Base-by-base conservation (phyloP, 2,888 invertebrate genomes). In the Andrena bucephala region DNA sequence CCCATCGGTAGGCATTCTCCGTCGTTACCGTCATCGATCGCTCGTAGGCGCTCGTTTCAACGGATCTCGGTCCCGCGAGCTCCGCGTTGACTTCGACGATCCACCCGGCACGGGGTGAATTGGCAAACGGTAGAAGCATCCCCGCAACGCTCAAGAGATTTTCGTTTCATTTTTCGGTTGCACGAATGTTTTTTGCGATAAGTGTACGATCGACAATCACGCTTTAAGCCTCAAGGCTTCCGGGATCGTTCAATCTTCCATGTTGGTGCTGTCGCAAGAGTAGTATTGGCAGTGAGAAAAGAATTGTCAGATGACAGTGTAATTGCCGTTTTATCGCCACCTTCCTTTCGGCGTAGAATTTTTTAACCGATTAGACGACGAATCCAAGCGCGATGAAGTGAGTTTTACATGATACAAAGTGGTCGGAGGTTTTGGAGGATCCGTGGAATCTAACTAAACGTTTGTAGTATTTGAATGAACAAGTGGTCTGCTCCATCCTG, bases 121-220 rank as follows among this genome's bases (percentile, higher is more conserved):
- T 69, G 69, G 69, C 68, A 81, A 81, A 76, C 71, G 71, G 81
- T 70, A 29, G 69, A 71, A 62, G 42, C 29, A 31, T 67, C 68
- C 63, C 29, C 60, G 7, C 27, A 20, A 54, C 36, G n/a, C 36
- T 33, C 57, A 60, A 69, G 24, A 8, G 8, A 31, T 42, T 54
- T 66, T 8, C 33, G 50, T 71, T 33, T 71, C n/a, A 8, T 74
- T 33, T 4, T 48, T 65, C 31, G 29, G 13, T 72, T 65, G 24
- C 36, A 24, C 50, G 5, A 16, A 71, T 27, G 63, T 74, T 50
- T 73, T 78, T 66, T 24, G 36, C 76, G 67, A 83, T 76, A 89
- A 85, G 79, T 86, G 87, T 90, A 90, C 89, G 85, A 91, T 91
- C 85, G 93, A 93, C 93, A 93, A 93, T 93, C 93, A 91, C 87